Base-by-base conservation (phyloP, 2,888 invertebrate species). In the Orthosia incerta region DNA sequence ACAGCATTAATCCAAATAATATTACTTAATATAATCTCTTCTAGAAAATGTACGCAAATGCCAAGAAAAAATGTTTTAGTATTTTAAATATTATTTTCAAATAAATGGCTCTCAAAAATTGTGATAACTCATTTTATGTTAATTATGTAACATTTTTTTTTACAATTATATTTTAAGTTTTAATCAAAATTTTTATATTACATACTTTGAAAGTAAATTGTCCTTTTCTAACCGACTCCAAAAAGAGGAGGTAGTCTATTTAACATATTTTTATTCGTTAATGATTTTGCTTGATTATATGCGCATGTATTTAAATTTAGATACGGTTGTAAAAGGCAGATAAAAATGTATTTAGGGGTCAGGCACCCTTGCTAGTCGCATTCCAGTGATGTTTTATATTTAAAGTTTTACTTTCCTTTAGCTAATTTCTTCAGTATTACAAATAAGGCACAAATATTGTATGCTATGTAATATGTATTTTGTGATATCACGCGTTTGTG, bases 311-410 rank as follows among this genome's bases (percentile, higher is more conserved):
- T 31, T 31, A 39, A 39, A 39, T 39, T 39, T 39, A 39, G 39
- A 39, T 39, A 39, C 9, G 39, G 39, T 31, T 63, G 4, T 15
- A 75, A 66, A 57, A 39, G 57, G 57, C 31, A 66, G 26, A 16
- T 2, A 26, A 16, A 15, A 26, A 15, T 65, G 60, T 39, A 78
- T 80, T 65, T 69, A 31, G 20, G 39, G 39, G 39, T 39, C 1
- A 39, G 39, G 9, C 39, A 39, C 39, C 39, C 39, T 39, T 39
- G 75, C 93, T 94, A 93, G 93, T 94, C 93, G 83, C 92, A 94
- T 93, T 93, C 93, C 93, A 89, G 85, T 91, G 88, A 88, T 87
- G 76, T 85, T 39, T 39, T 26, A 50, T 56, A 57, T 23, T 23
- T 46, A 23, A 31, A n/a, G n/a, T 45, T 31, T 46, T 65, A 4